A percentile compares a stretch with the other conserved stretches of the same genome.
Conservation (phyloP, 2,113 vertebrate species). For the Albula goreensis region DNA sequence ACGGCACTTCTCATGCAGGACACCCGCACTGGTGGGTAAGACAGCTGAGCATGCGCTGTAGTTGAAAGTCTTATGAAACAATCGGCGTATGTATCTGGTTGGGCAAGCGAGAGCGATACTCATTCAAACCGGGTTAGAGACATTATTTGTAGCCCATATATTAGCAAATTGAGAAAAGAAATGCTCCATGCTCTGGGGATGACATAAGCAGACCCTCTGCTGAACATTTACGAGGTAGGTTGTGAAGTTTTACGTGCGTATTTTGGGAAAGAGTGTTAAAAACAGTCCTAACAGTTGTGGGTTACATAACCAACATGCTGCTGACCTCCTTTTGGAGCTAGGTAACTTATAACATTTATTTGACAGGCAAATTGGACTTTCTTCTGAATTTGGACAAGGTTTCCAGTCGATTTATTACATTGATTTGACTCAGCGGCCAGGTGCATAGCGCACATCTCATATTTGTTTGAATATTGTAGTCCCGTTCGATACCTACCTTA, state of each 20-base stretch:
- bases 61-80: slow-evolving; percentile 40
- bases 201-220: slow-evolving; percentile 2
- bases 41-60: slow-evolving; percentile 39
- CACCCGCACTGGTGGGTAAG: neutral
- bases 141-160: neutral
- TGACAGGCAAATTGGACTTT: neutral
- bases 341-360: neutral
- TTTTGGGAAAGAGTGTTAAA: neutral
- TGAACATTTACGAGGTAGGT: slow-evolving; percentile 29
- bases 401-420: neutral
- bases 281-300: slow-evolving; percentile 21
- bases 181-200: slow-evolving; percentile 26
- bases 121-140: neutral
- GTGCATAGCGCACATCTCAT: neutral
- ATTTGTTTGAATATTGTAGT: neutral
- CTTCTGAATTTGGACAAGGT: neutral
- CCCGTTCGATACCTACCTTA: neutral
- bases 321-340: slow-evolving; percentile 24
- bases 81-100: neutral
- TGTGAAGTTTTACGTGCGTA: neutral
- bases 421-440: neutral
- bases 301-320: slow-evolving; percentile 27
- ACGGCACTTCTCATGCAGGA: neutral
- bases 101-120: neutral
- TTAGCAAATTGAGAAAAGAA: neutral